phyloP scores from a whole-genome alignment of 2,797 vertebrate species.

The Rhinichthys osculus region DNA sequence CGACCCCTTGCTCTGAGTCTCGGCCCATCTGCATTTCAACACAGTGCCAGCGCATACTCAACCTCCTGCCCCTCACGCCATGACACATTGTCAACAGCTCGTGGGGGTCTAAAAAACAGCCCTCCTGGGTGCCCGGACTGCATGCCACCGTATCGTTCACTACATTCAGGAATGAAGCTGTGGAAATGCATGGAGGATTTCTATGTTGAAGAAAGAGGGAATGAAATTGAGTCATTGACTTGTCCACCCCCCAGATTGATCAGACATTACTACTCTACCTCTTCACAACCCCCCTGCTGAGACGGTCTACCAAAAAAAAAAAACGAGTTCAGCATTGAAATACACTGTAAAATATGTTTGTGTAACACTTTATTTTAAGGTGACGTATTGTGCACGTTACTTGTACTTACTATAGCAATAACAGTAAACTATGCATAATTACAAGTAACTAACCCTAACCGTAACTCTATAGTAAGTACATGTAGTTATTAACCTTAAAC shows the following conservation, averaged over 20 bases:
- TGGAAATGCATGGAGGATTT: slow-evolving; percentile 74
- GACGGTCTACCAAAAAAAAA: slow-evolving; percentile 44
- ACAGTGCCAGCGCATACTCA: slow-evolving; percentile 50
- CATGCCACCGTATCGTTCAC: slow-evolving; percentile 32
- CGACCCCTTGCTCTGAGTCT: slow-evolving; percentile 44
- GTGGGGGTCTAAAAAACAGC: slow-evolving; percentile 34
- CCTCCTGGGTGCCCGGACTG: background rate
- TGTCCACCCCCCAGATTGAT: slow-evolving; percentile 53
- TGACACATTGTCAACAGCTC: slow-evolving; percentile 40
- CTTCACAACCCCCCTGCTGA: slow-evolving; percentile 47
- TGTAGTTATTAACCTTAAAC: too few species aligned
- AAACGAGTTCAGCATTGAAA: slow-evolving; percentile 32
- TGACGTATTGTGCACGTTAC: too few species aligned
- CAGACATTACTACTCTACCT: slow-evolving; percentile 27
- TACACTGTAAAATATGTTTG: background rate
- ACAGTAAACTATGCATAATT: too few species aligned
- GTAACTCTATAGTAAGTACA: too few species aligned
- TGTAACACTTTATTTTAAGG: too few species aligned
- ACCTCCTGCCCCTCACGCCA: slow-evolving; percentile 16
- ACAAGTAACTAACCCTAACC: too few species aligned
- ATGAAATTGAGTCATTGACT: slow-evolving; percentile 78
- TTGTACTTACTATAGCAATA: too few species aligned
- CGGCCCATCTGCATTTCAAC: slow-evolving; percentile 62
- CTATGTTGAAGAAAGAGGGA: slow-evolving; percentile 77
- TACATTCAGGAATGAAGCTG: slow-evolving; percentile 64